Conservation (phyloP, 92 coral and sea anemone species). For the Heteractis magnifica region DNA sequence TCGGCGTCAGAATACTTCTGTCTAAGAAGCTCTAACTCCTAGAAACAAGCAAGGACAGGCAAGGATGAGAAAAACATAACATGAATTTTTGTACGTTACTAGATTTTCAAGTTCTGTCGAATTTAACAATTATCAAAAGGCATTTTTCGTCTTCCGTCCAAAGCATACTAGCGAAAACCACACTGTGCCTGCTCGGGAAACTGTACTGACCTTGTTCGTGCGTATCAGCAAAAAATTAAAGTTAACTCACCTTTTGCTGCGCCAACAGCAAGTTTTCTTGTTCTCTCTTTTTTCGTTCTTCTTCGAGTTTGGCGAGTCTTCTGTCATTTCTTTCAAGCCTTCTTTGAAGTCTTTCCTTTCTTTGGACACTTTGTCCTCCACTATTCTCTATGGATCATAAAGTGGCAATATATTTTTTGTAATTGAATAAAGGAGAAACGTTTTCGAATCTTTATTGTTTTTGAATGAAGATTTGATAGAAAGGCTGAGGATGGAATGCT, state of each 20-base stretch:
- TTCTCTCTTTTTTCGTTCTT: slow-evolving; percentile 73
- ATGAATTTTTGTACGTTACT: background rate
- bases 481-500: no score
- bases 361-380: slow-evolving; percentile 81
- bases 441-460: no score
- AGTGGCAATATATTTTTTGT: background rate
- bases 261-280: slow-evolving; percentile 73
- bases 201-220: no score
- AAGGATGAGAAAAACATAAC: background rate
- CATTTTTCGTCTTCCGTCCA: no score
- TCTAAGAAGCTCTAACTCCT: slow-evolving; percentile 84
- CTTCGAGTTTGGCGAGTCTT: slow-evolving; percentile 72
- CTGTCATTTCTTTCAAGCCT: slow-evolving; percentile 72
- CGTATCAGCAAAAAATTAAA: no score
- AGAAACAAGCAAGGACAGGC: background rate
- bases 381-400: slow-evolving; percentile 50
- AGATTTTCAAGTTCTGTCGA: no score
- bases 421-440: no score
- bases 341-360: slow-evolving; percentile 75
- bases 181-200: no score
- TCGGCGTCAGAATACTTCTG: slow-evolving; percentile 82
- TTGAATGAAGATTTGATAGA: no score
- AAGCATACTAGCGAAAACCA: no score
- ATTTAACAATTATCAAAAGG: no score
- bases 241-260: slow-evolving; percentile 66